Base-by-base conservation (phyloP, 1,140 invertebrate species). In the Epicauta chinensis region DNA sequence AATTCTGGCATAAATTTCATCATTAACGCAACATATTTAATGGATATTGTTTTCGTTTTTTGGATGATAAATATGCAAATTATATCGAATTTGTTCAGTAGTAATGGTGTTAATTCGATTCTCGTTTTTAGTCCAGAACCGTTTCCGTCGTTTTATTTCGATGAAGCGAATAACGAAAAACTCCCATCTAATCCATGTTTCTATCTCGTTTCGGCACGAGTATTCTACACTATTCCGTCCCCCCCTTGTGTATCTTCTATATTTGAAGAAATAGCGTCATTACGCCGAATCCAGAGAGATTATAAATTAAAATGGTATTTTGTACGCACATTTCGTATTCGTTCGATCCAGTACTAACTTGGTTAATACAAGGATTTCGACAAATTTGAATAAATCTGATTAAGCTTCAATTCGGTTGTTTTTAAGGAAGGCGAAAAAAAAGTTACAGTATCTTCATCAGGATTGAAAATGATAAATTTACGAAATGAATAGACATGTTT, bases 291-390 rank as follows among this genome's bases (percentile, higher is more conserved):
- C 45, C 45, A 37, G 38, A 12, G 38, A 37, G 45, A 47, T 47
- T 47, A 47, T 47, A 46, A 46, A 47, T 47, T 47, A 47, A 47
- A 47, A 38, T 47, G 38, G 36, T 37, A 16, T 47, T 47, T 23
- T 37, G 45, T 37, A 47, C 23, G 23, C 2, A 23, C 23, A 7
- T 23, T 23, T 23, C 23, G 23, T 23, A 23, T 23, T 23, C 23
- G 23, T 23, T 23, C 23, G 23, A 23, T 23, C 23, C 23, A 23
- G 23, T 23, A 23, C 23, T 23, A 23, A 23, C 23, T 23, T 23
- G 23, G 23, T 23, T 23, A 23, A 23, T 23, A 23, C 23, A 2
- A 23, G 23, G 23, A 23, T 23, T 23, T 23, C 23, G 23, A 23
- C 23, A 23, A 23, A 23, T 23, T 23, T 23, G 23, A 23, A 23